These are phyloP conservation scores for Seriola rivoliana DNA, from an alignment of 2,113 vertebrate species.

Conservation along the genomic window DNA sequence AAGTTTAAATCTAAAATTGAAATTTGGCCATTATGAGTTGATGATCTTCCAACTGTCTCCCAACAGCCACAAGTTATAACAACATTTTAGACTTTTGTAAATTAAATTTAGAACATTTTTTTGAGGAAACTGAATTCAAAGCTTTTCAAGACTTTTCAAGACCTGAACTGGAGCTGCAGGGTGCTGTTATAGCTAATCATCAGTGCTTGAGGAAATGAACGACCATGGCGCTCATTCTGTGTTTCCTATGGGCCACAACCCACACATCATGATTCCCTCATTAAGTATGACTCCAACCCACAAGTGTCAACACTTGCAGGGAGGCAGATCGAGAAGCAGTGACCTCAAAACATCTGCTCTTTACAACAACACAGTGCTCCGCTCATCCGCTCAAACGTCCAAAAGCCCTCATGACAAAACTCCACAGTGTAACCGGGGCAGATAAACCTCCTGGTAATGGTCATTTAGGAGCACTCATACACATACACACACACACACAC, in stretches of 20 bases:
- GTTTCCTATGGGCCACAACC: slow-evolving; percentile 35
- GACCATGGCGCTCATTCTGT: slow-evolving; percentile 3
- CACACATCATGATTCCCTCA: slow-evolving; percentile 63
- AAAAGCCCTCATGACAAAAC: neutral
- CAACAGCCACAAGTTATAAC: no score
- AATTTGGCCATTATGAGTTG: no score
- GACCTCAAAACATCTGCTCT: slow-evolving; percentile 76
- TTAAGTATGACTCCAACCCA: slow-evolving; percentile 54
- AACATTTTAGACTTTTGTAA: neutral
- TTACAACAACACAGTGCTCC: slow-evolving; percentile 31
- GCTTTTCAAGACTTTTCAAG: neutral
- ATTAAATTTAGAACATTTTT: neutral
- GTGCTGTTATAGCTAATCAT: neutral
- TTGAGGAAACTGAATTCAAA: neutral
- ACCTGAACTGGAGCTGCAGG: neutral
- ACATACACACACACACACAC: slow-evolving; percentile 23
- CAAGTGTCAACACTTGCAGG: slow-evolving; percentile 59
- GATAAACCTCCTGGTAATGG: slow-evolving; percentile 30
- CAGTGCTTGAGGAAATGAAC: slow-evolving; percentile 9
- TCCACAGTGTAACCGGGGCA: slow-evolving; percentile 3
- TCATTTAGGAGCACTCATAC: slow-evolving; percentile 20
- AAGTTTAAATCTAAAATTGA: no score
- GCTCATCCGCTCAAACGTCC: slow-evolving; percentile 38
- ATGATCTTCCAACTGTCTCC: no score
- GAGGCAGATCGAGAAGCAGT: slow-evolving; percentile 46